phyloP scores from a whole-genome alignment of 2,888 invertebrate species.

The Perizoma flavofasciatum region DNA sequence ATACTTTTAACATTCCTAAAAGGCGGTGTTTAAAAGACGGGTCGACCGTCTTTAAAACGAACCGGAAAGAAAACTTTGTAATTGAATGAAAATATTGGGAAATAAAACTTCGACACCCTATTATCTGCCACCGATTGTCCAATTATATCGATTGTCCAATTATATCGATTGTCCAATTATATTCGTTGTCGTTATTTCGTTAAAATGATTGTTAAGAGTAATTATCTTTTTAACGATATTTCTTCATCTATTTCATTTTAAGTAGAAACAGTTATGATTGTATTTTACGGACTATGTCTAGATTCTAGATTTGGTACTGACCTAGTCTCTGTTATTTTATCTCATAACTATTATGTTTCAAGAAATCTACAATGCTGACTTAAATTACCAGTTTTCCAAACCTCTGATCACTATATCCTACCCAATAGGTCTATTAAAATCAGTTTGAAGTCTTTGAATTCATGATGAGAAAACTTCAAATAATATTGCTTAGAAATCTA shows the following conservation, averaged over 20 bases:
- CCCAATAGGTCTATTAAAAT: slow-evolving; percentile 34
- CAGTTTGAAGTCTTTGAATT: slow-evolving; percentile 41
- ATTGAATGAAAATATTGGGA: slow-evolving; percentile 20
- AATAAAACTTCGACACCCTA: slow-evolving; percentile 12
- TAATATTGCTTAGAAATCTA: slow-evolving; percentile 43
- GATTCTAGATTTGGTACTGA: too few relatives aligned
- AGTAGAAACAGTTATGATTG: too few relatives aligned
- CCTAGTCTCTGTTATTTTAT: too few relatives aligned
- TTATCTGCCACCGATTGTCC: slow-evolving; percentile 13
- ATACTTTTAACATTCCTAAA: not conserved
- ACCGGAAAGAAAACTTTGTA: slow-evolving; percentile 14
- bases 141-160: slow-evolving; percentile 10
- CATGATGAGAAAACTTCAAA: slow-evolving; percentile 44
- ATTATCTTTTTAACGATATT: too few relatives aligned
- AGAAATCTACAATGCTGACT: too few relatives aligned
- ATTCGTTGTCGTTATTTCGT: not conserved
- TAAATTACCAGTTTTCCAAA: too few relatives aligned
- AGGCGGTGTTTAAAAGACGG: not conserved
- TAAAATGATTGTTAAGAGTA: too few relatives aligned
- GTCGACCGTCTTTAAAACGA: slow-evolving; percentile 2
- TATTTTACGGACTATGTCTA: too few relatives aligned
- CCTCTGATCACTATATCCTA: slow-evolving; percentile 16
- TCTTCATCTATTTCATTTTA: too few relatives aligned
- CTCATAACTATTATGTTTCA: too few relatives aligned
- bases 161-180: not conserved